Conservation (phyloP, 2,797 vertebrate genomes). For the Premnoplex brunnescens region DNA sequence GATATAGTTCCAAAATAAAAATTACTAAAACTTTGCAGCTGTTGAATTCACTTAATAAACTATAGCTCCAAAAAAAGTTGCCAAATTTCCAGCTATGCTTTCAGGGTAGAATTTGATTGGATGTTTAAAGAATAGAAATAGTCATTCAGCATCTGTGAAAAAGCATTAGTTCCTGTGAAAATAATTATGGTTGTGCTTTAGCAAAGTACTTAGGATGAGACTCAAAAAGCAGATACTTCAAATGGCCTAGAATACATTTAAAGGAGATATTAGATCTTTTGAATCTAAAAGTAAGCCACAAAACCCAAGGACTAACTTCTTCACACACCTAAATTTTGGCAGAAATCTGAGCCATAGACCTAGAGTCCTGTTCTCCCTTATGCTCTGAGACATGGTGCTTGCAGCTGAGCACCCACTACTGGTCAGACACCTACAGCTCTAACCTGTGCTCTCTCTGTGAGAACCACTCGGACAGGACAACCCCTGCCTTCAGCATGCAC, state of each 20-base stretch:
- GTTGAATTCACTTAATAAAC: conserved; percentile 30
- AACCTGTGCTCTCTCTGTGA: not conserved
- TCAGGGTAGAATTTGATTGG: not conserved
- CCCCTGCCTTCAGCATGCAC: not conserved
- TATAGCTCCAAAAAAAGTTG: not conserved
- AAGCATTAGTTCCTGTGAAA: not conserved
- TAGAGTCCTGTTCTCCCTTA: not conserved
- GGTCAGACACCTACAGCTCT: not conserved
- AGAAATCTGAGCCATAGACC: not conserved
- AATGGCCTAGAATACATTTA: not conserved
- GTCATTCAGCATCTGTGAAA: not conserved
- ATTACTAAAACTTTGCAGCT: not conserved
- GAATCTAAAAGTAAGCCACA: not conserved
- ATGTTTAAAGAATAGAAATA: conserved; percentile 11
- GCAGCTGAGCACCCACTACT: not conserved
- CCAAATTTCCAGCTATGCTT: not conserved
- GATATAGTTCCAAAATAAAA: conserved; percentile 7
- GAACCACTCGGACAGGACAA: not conserved
- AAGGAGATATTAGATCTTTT: not conserved
- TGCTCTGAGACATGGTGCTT: not conserved
- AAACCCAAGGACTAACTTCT: not conserved
- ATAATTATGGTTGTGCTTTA: not conserved
- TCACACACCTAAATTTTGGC: not conserved
- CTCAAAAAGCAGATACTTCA: not conserved
- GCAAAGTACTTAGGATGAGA: not conserved